phyloP scores from a whole-genome alignment of 1,140 invertebrate species.

The Ceratosolen solmsi region DNA sequence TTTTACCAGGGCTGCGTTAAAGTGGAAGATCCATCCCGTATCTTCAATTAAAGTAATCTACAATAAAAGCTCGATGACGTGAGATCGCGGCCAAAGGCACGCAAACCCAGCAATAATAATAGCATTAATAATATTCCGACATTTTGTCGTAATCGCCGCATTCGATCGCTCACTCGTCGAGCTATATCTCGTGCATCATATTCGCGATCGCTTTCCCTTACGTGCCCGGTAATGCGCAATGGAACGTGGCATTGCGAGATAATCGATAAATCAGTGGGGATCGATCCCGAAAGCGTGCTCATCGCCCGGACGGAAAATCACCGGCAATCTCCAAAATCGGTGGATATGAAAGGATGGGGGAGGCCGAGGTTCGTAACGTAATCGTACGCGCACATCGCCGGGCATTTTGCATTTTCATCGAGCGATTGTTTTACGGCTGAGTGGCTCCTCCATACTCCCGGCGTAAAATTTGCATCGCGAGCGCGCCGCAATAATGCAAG shows the following conservation, averaged over 20 bases:
- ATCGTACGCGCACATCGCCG: not conserved
- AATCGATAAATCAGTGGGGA: not conserved
- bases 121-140: not conserved
- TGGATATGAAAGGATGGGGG: not conserved
- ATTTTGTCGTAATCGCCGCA: not conserved
- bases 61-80: too few relatives aligned
- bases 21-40: too few relatives aligned
- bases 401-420: constrained; percentile 21
- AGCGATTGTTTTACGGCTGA: constrained; percentile 23
- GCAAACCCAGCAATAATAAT: too few relatives aligned
- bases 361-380: not conserved
- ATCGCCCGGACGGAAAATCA: not conserved
- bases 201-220: not conserved
- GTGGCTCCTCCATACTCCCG: not conserved
- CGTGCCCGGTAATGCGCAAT: not conserved
- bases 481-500: constrained; percentile 21
- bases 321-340: not conserved
- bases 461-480: constrained; percentile 25
- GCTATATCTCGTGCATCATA: too few relatives aligned
- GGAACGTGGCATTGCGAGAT: not conserved
- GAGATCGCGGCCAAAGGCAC: too few relatives aligned
- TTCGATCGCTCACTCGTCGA: not conserved
- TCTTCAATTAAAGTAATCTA: too few relatives aligned
- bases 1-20: too few relatives aligned
- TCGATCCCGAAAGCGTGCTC: not conserved